Evolutionary conservation across 2,113 vertebrate genomes (phyloP).

Genomic region (Elanus axillaris): DNA sequence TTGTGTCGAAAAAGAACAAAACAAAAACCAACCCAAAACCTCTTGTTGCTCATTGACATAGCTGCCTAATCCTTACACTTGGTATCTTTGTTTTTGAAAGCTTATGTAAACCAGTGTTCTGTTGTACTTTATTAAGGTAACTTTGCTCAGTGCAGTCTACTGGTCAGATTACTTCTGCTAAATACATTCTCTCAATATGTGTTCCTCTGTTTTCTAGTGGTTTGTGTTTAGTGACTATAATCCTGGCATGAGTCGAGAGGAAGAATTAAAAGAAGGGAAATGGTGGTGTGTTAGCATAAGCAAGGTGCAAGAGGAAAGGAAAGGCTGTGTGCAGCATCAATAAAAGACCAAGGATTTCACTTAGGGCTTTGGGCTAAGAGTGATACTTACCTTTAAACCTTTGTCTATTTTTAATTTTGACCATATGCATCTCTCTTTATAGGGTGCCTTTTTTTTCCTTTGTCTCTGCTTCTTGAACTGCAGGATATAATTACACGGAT

Average conservation of each 20-base stretch:
- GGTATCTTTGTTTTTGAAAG: background rate
- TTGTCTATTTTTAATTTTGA: background rate
- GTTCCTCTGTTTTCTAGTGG: background rate
- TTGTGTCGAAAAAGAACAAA: background rate
- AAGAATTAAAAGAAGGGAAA: background rate
- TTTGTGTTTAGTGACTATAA: background rate
- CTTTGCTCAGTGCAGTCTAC: background rate
- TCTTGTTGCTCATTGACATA: background rate
- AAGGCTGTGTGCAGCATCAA: background rate
- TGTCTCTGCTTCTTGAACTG: background rate
- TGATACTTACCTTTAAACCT: background rate
- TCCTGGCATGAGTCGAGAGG: background rate
- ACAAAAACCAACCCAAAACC: rapidly evolving
- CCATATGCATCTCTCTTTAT: background rate
- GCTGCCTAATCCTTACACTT: background rate
- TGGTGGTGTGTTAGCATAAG: background rate
- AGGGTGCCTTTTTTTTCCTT: background rate
- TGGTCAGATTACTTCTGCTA: background rate
- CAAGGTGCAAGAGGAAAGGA: background rate
- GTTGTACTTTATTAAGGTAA: background rate
- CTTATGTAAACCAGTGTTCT: background rate
- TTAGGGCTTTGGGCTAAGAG: background rate
- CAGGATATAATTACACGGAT: background rate
- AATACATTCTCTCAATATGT: background rate
- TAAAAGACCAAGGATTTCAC: background rate